Conservation (phyloP, 1,140 invertebrate species). For the Leptopilina boulardi region DNA sequence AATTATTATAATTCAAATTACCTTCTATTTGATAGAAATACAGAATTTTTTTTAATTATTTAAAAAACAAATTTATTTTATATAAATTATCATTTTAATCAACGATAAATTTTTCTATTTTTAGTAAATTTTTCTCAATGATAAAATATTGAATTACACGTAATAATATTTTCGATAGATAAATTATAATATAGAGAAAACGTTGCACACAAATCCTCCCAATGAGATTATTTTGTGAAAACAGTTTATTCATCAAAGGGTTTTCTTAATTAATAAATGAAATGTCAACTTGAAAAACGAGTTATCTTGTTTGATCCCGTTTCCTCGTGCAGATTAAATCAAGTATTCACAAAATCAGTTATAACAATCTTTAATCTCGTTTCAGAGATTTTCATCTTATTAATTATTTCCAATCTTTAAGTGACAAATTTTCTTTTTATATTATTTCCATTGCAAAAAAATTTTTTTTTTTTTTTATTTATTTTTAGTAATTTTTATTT, state of each 20-base stretch:
- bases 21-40: not conserved
- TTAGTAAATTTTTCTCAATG: too few species aligned
- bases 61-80: too few species aligned
- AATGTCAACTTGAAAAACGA: conserved; percentile 1
- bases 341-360: conserved; percentile 14
- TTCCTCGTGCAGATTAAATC: conserved; percentile 13
- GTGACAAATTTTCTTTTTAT: not conserved
- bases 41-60: too few species aligned
- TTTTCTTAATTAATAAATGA: not conserved
- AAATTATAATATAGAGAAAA: too few species aligned
- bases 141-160: not conserved
- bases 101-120: too few species aligned
- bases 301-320: conserved; percentile 13
- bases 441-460: not conserved
- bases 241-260: conserved; percentile 4
- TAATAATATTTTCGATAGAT: not conserved
- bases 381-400: conserved; percentile 6
- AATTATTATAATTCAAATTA: not conserved
- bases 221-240: not conserved
- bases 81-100: too few species aligned
- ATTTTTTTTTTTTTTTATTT: not conserved
- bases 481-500: not conserved
- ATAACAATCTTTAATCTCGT: not conserved
- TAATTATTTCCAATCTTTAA: not conserved
- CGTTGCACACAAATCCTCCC: not conserved